phyloP scores from a whole-genome alignment of 2,888 invertebrate genomes.

The Sympetrum striolatum region DNA sequence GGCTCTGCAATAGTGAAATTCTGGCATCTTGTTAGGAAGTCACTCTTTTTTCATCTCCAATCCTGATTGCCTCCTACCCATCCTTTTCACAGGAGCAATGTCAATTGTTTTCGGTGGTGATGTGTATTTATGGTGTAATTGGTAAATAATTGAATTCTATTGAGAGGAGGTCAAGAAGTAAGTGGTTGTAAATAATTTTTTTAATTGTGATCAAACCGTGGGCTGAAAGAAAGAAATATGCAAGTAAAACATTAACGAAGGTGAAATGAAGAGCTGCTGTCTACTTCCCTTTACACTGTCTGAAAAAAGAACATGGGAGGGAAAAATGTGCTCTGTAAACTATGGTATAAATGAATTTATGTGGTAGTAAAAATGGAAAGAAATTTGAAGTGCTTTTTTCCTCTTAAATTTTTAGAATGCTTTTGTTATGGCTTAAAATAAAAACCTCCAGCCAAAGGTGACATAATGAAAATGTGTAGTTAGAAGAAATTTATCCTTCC shows the following conservation, averaged over 20 bases:
- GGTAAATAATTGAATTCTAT: conserved; percentile 29
- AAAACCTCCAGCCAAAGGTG: not conserved
- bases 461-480: not conserved
- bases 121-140: conserved; percentile 40
- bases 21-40: conserved; percentile 23
- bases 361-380: conserved; percentile 27
- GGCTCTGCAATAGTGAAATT: conserved; percentile 33
- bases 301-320: conserved; percentile 7
- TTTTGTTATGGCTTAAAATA: not conserved
- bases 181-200: conserved; percentile 40
- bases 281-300: not conserved
- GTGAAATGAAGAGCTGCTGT: conserved; percentile 35
- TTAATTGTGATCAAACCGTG: conserved; percentile 36
- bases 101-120: conserved; percentile 39
- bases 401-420: not conserved
- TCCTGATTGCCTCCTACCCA: not conserved
- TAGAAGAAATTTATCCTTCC: not conserved
- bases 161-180: conserved; percentile 30
- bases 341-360: conserved; percentile 42
- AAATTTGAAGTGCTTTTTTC: conserved; percentile 17
- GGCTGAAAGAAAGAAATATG: conserved; percentile 10
- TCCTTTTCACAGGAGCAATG: conserved; percentile 13
- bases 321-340: conserved; percentile 40
- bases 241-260: conserved; percentile 3
- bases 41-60: conserved; percentile 24